Conservation (phyloP, 2,797 vertebrate species). For the Bothrops alternatus region DNA sequence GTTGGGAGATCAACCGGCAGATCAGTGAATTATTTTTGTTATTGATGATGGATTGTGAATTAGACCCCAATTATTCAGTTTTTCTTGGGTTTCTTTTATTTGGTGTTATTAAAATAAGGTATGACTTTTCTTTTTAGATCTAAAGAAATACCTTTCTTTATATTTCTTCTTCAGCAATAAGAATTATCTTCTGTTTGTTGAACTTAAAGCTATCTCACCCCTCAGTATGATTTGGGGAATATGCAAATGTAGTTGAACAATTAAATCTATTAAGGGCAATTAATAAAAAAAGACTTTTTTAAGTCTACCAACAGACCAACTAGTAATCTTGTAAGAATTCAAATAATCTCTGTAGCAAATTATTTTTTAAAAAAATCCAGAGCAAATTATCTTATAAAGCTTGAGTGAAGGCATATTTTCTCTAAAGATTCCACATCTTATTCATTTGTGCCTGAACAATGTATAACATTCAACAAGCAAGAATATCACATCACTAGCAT, state of each 20-base stretch:
- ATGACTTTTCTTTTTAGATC: no score
- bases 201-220: background rate
- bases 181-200: background rate
- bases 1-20: background rate
- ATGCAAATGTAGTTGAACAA: background rate
- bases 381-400: background rate
- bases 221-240: background rate
- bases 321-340: background rate
- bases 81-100: no score
- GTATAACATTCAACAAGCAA: background rate
- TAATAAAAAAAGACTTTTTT: background rate
- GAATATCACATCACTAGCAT: background rate
- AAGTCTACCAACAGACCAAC: background rate
- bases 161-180: background rate
- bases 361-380: background rate
- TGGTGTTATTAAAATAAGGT: no score
- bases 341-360: background rate
- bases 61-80: background rate
- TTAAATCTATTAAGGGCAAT: background rate
- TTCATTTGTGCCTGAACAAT: background rate
- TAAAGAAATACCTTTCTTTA: background rate
- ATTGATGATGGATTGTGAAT: background rate
- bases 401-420: background rate
- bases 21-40: background rate
- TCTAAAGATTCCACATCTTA: background rate